Evolutionary conservation across 2,888 invertebrate species (phyloP).

Genomic region (Phanerotoma sp.): DNA sequence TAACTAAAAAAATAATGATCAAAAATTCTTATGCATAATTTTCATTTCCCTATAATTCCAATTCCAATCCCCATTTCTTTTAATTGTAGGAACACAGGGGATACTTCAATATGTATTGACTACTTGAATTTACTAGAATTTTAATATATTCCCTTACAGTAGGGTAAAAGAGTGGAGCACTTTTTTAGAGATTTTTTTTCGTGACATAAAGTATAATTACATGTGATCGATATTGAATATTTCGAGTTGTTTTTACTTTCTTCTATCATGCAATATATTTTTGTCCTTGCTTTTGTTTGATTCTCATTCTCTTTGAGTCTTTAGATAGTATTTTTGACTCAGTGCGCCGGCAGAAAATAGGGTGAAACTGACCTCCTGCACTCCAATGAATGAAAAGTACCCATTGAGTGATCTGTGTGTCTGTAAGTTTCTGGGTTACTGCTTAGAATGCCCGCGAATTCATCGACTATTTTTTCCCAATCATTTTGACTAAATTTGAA

Average conservation of each 20-base stretch:
- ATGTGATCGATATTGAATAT: conserved; percentile 25
- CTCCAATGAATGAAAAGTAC: conserved; percentile 50
- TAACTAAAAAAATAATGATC: not conserved
- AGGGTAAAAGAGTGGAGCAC: no score
- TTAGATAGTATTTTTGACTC: not conserved
- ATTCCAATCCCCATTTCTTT: no score
- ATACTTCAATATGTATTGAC: no score
- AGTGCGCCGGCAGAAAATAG: conserved; percentile 27
- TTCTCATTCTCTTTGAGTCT: not conserved
- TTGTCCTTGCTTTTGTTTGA: not conserved
- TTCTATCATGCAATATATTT: not conserved
- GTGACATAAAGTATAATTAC: no score
- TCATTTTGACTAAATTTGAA: not conserved
- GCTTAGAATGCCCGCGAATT: conserved; percentile 7
- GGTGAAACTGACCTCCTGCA: conserved; percentile 39
- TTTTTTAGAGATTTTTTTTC: no score
- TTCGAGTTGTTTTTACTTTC: not conserved
- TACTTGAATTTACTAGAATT: no score
- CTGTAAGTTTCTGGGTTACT: conserved; percentile 7
- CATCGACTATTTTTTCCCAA: conserved; percentile 2
- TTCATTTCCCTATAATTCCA: no score
- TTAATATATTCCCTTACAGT: no score
- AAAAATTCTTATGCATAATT: no score
- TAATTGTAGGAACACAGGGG: no score
- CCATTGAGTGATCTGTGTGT: conserved; percentile 36